Conservation (phyloP, 1,140 invertebrate genomes). For the Philopotamus ludificatus region DNA sequence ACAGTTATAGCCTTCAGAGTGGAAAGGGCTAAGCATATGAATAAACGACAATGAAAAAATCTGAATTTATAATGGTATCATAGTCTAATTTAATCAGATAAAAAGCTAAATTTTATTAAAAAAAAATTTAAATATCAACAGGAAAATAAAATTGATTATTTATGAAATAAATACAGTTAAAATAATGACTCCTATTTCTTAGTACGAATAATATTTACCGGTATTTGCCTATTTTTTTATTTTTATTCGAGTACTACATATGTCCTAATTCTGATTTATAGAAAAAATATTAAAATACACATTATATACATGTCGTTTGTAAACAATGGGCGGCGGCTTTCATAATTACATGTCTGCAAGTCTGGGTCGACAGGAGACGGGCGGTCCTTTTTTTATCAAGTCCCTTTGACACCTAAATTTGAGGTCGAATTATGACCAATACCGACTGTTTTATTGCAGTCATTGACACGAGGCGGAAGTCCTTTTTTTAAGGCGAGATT, state of each 20-base stretch:
- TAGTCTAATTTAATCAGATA: no score
- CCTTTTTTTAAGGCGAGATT: slow-evolving; percentile 2
- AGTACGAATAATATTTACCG: not conserved
- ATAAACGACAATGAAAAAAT: no score
- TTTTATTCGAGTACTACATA: not conserved
- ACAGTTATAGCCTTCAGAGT: no score
- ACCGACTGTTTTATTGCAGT: slow-evolving; percentile 6
- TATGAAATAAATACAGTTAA: no score
- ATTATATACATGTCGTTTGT: not conserved
- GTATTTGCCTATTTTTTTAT: not conserved
- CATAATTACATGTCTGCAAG: slow-evolving; percentile 10
- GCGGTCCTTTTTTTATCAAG: slow-evolving; percentile 17
- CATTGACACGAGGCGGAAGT: slow-evolving; percentile 13
- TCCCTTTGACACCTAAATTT: slow-evolving; percentile 26
- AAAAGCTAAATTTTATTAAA: no score
- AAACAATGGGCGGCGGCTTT: slow-evolving; percentile 2
- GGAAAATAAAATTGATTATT: no score
- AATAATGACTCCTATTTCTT: not conserved
- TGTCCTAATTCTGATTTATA: not conserved
- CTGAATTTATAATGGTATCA: no score
- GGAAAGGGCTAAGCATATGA: no score
- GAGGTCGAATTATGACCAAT: slow-evolving; percentile 14
- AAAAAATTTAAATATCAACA: no score
- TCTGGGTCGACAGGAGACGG: slow-evolving; percentile 1
- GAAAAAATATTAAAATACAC: not conserved